phyloP scores from a whole-genome alignment of 23 tunicate species.

The Trididemnum miniatum region DNA sequence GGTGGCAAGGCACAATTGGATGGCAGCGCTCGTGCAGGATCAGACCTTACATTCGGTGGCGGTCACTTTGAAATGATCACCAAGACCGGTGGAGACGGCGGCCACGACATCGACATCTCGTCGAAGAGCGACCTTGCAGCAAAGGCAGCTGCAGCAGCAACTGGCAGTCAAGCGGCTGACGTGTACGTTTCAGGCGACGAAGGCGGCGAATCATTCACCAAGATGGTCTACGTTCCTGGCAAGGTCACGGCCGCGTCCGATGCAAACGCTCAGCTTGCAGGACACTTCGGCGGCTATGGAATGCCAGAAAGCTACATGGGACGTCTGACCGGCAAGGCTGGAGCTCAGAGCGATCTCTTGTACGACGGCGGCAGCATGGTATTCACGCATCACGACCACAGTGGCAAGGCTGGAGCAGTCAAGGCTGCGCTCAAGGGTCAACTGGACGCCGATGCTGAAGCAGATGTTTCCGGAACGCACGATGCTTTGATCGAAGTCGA shows the following conservation, averaged over 20 bases:
- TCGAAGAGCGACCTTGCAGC: constrained; percentile 18
- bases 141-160: neutral
- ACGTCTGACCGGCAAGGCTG: neutral
- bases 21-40: neutral
- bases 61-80: constrained; percentile 1
- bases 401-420: neutral
- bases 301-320: neutral
- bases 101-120: neutral
- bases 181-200: neutral
- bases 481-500: neutral
- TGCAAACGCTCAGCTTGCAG: neutral
- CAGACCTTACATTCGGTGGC: neutral
- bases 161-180: constrained; percentile 9
- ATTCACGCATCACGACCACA: constrained; percentile 2
- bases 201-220: neutral
- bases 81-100: neutral
- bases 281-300: neutral
- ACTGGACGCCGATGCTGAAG: neutral
- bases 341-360: neutral
- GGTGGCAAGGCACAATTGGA: constrained; percentile 10
- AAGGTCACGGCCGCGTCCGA: constrained; percentile 6
- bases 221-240: constrained; percentile 17
- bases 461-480: constrained; percentile 3
- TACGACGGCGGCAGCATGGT: neutral
- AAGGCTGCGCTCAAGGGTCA: constrained; percentile 18